These are phyloP conservation scores for Cheilosia impressa DNA, from an alignment of 2,888 invertebrate species.

Conservation along the genomic window DNA sequence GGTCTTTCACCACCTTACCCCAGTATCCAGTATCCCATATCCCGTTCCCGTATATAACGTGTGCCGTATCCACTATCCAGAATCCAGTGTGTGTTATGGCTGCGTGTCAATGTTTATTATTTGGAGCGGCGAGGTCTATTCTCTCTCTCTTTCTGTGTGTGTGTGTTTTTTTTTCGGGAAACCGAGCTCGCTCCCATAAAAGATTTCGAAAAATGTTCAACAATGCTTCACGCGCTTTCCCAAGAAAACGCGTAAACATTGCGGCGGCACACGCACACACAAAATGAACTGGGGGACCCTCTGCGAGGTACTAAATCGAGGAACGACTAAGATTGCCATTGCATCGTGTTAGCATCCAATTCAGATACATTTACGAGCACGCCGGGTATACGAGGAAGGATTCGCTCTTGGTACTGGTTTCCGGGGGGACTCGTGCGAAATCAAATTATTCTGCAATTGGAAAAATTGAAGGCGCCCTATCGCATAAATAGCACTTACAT, in stretches of 20 bases:
- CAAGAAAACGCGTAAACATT: constrained; percentile 66
- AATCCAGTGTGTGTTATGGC: constrained; percentile 49
- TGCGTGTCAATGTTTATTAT: constrained; percentile 69
- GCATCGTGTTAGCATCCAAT: constrained; percentile 16
- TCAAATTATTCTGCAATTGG: constrained; percentile 43
- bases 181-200: constrained; percentile 62
- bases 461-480: constrained; percentile 62
- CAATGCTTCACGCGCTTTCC: constrained; percentile 63
- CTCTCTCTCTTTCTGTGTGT: too few relatives aligned
- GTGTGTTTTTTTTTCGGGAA: constrained; percentile 51
- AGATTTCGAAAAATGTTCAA: constrained; percentile 57
- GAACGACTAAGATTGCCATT: constrained; percentile 32
- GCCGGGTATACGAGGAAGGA: constrained; percentile 16
- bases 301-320: constrained; percentile 25
- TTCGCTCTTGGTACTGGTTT: constrained; percentile 19
- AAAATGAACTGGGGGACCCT: constrained; percentile 20
- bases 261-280: constrained; percentile 21
- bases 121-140: constrained; percentile 43
- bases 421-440: constrained; percentile 34
- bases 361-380: background rate
- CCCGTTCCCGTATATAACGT: background rate
- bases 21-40: constrained; percentile 7
- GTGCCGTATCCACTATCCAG: too few relatives aligned
- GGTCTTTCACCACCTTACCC: constrained; percentile 27
- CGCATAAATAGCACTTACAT: constrained; percentile 32